Evolutionary conservation across 2,113 vertebrate genomes (phyloP).

Genomic region (Erpornis zantholeuca): DNA sequence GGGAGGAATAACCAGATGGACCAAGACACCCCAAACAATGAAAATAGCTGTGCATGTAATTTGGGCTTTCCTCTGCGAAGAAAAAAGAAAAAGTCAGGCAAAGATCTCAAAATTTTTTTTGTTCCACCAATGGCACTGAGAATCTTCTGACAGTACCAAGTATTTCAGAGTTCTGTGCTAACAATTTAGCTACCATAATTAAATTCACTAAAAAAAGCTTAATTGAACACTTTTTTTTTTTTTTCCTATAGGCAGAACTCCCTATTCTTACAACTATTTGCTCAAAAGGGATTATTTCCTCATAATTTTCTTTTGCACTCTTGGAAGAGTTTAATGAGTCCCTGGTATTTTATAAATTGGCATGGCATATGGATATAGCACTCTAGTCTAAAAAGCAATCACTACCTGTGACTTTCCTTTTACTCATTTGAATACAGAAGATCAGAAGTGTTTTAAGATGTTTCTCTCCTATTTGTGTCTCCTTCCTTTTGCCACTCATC

Average conservation of each 20-base stretch:
- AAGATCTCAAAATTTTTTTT: not conserved
- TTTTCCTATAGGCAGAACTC: not conserved
- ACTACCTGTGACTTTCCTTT: not conserved
- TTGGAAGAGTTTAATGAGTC: not conserved
- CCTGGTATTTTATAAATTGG: not conserved
- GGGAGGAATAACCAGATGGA: conserved; percentile 93
- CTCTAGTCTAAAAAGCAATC: not conserved
- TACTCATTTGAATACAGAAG: not conserved
- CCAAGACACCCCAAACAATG: conserved; percentile 90
- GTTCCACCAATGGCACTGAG: not conserved
- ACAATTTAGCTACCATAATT: not conserved
- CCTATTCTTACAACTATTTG: not conserved
- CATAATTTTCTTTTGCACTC: not conserved
- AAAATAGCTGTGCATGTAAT: conserved; percentile 95
- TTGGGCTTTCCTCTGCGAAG: conserved; percentile 88
- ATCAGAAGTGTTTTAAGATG: not conserved
- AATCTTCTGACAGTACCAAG: not conserved
- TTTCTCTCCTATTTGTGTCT: not conserved
- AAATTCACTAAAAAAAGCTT: not conserved
- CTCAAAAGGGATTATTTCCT: not conserved
- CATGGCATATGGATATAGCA: not conserved
- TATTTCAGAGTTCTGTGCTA: not conserved
- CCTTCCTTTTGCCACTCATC: not conserved
- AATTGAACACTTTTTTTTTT: not conserved
- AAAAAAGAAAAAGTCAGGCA: not conserved